A percentile compares a stretch with the other conserved stretches of the same genome.
These are phyloP conservation scores for Fragum whitleyi DNA, from an alignment of 2,888 invertebrate genomes.

Conservation along the genomic window DNA sequence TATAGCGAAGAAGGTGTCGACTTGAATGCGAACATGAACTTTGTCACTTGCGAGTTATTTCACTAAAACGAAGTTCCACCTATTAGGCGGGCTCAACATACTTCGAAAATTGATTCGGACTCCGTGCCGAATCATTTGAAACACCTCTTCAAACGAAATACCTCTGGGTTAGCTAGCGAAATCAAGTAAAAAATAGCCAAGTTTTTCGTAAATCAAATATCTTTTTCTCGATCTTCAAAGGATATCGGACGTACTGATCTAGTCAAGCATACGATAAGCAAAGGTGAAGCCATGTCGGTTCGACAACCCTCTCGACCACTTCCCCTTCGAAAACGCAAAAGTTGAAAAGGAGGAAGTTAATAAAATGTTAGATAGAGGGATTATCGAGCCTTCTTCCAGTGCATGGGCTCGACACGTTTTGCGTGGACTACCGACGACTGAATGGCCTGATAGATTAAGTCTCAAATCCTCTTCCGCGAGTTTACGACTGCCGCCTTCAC, in stretches of 20 bases:
- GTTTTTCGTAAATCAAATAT: not conserved
- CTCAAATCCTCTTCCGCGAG: constrained; percentile 55
- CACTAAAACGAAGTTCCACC: not conserved
- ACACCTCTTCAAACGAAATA: constrained; percentile 13
- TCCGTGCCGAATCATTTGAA: constrained; percentile 11
- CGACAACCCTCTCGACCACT: constrained; percentile 39
- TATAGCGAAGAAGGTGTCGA: not conserved
- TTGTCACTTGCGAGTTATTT: constrained; percentile 30
- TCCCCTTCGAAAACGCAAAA: constrained; percentile 43
- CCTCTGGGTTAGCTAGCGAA: not conserved
- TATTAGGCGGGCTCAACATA: not conserved
- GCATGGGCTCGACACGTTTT: constrained; percentile 56
- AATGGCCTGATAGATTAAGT: constrained; percentile 56
- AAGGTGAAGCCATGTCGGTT: constrained; percentile 42
- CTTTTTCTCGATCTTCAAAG: constrained; percentile 46
- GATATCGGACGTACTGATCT: constrained; percentile 48
- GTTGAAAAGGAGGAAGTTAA: constrained; percentile 43
- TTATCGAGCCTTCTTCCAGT: constrained; percentile 56
- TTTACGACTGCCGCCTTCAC: constrained; percentile 58
- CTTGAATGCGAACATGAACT: constrained; percentile 18
- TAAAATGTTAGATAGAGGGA: constrained; percentile 47
- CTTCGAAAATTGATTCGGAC: not conserved
- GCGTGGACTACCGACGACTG: constrained; percentile 56
- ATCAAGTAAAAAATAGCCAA: not conserved
- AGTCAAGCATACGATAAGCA: constrained; percentile 50